These are phyloP conservation scores for Mastomys natalensis DNA, from an alignment of 2,113 vertebrate genomes.

Conservation along the genomic window DNA sequence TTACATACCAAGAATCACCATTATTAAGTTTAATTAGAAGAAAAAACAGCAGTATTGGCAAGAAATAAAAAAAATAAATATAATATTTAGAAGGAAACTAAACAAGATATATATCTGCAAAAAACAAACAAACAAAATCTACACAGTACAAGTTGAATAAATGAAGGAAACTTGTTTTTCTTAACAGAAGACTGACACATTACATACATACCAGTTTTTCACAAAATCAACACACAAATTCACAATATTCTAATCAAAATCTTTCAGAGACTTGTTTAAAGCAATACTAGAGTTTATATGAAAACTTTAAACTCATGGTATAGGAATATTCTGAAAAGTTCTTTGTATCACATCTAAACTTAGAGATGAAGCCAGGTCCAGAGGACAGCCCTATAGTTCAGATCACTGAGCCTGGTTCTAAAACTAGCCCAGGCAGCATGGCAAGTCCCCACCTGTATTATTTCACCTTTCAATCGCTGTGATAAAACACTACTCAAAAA, in stretches of 20 bases:
- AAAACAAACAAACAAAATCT: not conserved
- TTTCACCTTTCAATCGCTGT: not conserved
- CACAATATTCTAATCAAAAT: not conserved
- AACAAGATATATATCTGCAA: not conserved
- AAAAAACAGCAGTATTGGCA: not conserved
- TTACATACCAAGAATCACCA: not conserved
- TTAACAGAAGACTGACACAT: not conserved
- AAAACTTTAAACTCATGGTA: not conserved
- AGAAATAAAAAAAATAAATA: not conserved
- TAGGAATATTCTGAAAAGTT: not conserved
- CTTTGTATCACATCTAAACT: not conserved
- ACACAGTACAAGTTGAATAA: slow-evolving; percentile 1
- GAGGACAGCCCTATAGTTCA: too few species aligned
- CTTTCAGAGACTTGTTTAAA: not conserved
- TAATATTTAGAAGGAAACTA: not conserved
- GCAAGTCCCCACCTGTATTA: not conserved
- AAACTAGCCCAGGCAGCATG: too few species aligned
- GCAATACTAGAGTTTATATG: not conserved
- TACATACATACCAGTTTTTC: not conserved
- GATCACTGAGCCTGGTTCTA: not conserved
- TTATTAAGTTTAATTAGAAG: not conserved
- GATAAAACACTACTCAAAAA: not conserved
- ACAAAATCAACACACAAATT: not conserved
- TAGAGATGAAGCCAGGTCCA: not conserved
- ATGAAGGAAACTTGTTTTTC: not conserved